Conservation (phyloP, 2,797 vertebrate species). For the Myotis myotis region DNA sequence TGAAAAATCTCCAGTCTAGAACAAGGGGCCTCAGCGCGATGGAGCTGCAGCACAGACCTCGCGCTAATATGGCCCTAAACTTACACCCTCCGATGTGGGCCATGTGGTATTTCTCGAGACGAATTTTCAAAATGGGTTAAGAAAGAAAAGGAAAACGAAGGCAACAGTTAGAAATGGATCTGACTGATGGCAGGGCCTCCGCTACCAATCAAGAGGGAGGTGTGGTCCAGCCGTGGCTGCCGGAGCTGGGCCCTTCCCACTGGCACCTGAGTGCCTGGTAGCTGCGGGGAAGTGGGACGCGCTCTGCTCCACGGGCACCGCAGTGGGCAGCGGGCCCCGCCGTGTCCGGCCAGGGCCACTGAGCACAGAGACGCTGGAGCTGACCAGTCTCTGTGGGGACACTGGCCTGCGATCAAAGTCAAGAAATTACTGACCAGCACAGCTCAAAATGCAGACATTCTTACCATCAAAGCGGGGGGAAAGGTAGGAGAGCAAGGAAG, state of each 20-base stretch:
- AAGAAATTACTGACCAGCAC: background rate
- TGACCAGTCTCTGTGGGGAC: background rate
- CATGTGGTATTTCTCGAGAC: background rate
- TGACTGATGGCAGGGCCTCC: background rate
- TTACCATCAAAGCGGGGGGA: background rate
- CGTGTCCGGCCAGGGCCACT: accelerated
- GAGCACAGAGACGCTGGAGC: background rate
- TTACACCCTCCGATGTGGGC: background rate
- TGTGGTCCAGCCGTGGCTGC: no score
- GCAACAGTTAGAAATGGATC: background rate
- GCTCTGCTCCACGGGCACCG: accelerated
- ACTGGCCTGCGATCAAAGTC: background rate
- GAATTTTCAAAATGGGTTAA: background rate
- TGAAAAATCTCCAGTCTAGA: background rate
- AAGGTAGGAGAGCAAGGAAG: background rate
- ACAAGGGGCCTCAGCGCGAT: background rate
- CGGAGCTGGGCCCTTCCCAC: background rate
- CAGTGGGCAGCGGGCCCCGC: background rate
- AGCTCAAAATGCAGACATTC: background rate
- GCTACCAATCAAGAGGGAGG: accelerated
- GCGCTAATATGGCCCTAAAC: background rate
- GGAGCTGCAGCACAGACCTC: background rate
- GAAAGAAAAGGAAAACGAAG: background rate
- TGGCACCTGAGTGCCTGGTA: accelerated
- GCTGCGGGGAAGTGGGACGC: background rate